Conservation (phyloP, 1,140 invertebrate species). For the Drosophila sechellia region DNA sequence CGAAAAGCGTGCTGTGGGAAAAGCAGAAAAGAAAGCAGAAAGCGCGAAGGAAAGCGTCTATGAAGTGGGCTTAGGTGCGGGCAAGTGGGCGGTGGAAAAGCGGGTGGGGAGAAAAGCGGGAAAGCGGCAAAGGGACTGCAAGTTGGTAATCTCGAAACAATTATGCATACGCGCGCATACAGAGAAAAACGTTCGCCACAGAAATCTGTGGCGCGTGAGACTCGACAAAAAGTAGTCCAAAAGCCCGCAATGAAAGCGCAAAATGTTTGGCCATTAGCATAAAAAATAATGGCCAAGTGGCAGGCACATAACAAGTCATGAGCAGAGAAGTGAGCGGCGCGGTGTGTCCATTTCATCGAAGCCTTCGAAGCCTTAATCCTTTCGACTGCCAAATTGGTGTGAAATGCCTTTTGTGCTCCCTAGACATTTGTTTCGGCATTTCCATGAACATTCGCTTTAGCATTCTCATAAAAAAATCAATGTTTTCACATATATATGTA, state of each 20-base stretch:
- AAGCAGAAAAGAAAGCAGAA: constrained; percentile 29
- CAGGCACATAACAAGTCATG: constrained; percentile 19
- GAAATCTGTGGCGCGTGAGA: constrained; percentile 72
- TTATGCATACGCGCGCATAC: constrained; percentile 75
- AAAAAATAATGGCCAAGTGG: constrained; percentile 71
- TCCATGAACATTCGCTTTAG: neutral
- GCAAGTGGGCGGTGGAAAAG: neutral
- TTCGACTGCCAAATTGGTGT: constrained; percentile 46
- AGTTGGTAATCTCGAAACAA: constrained; percentile 75
- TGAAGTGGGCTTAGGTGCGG: constrained; percentile 28
- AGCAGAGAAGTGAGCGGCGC: neutral
- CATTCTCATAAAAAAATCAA: constrained; percentile 12
- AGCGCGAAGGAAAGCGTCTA: constrained; percentile 44
- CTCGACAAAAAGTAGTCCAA: constrained; percentile 64
- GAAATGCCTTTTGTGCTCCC: constrained; percentile 14
- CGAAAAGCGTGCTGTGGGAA: constrained; percentile 52
- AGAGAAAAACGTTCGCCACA: constrained; percentile 35
- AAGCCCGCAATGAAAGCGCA: constrained; percentile 74
- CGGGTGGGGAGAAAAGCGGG: neutral
- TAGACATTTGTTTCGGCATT: constrained; percentile 5
- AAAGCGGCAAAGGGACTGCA: constrained; percentile 16
- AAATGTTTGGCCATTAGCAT: constrained; percentile 78
- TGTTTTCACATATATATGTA: neutral
- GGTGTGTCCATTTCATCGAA: constrained; percentile 65
- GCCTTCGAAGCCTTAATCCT: constrained; percentile 69